These are phyloP conservation scores for Notechis scutatus DNA, from an alignment of 2,113 vertebrate genomes.

Conservation along the genomic window DNA sequence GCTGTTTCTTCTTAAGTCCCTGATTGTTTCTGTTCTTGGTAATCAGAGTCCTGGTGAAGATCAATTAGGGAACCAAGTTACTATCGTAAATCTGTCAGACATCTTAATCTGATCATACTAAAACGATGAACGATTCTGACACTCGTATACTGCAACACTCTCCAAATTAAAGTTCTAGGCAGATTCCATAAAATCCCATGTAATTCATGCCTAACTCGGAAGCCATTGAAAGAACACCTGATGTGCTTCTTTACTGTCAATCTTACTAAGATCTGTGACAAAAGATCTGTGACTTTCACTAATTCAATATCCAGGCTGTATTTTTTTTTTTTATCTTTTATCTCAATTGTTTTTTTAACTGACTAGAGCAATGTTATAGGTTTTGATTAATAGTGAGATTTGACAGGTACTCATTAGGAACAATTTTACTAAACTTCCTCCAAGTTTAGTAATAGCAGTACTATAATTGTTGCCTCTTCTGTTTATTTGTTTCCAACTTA, in stretches of 20 bases:
- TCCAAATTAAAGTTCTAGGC: too few species aligned
- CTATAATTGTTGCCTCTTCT: neutral
- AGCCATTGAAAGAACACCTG: neutral
- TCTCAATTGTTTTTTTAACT: neutral
- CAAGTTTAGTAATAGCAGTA: neutral
- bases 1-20: neutral
- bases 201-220: too few species aligned
- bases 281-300: neutral
- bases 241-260: neutral
- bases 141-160: too few species aligned
- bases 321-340: too few species aligned
- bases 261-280: neutral
- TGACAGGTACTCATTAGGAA: neutral
- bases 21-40: neutral
- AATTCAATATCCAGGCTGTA: neutral
- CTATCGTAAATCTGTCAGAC: too few species aligned
- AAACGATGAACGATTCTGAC: too few species aligned
- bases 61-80: neutral
- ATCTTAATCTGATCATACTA: too few species aligned
- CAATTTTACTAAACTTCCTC: neutral
- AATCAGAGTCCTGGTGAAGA: neutral
- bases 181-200: too few species aligned
- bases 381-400: neutral
- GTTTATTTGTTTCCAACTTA: neutral
- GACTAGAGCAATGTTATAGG: neutral